phyloP scores from a whole-genome alignment of 2,113 vertebrate species.

The Dendropsophus ebraccatus region DNA sequence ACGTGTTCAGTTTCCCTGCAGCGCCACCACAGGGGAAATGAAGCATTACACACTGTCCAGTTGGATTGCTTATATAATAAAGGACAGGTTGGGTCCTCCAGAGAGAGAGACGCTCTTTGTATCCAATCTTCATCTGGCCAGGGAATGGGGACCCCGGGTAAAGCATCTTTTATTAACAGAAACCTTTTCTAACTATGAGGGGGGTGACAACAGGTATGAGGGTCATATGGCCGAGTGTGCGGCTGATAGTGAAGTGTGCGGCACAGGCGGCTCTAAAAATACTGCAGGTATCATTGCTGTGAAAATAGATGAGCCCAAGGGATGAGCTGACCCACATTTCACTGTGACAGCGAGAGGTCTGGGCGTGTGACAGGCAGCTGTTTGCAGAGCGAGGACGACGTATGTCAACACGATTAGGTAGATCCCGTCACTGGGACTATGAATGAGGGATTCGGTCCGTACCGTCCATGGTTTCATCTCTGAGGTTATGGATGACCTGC shows the following conservation, averaged over 20 bases:
- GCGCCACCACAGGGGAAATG: background rate
- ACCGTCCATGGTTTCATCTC: background rate
- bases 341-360: slow-evolving; percentile 19
- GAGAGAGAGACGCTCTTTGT: background rate
- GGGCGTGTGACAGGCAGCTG: slow-evolving; percentile 34
- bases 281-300: slow-evolving; percentile 28
- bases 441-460: background rate
- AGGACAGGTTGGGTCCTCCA: background rate
- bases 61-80: background rate
- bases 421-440: background rate
- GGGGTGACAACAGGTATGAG: background rate
- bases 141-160: background rate
- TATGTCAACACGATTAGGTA: background rate
- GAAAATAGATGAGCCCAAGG: slow-evolving; percentile 33
- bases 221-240: too few relatives aligned
- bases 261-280: slow-evolving; percentile 28
- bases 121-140: background rate
- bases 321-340: slow-evolving; percentile 50
- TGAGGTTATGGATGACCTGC: too few relatives aligned
- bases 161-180: background rate
- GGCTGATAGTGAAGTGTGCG: background rate
- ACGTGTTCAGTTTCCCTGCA: background rate
- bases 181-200: background rate
- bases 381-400: background rate
- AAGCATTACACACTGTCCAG: background rate